Base-by-base conservation (phyloP, 2,797 vertebrate genomes). In the Emys orbicularis region DNA sequence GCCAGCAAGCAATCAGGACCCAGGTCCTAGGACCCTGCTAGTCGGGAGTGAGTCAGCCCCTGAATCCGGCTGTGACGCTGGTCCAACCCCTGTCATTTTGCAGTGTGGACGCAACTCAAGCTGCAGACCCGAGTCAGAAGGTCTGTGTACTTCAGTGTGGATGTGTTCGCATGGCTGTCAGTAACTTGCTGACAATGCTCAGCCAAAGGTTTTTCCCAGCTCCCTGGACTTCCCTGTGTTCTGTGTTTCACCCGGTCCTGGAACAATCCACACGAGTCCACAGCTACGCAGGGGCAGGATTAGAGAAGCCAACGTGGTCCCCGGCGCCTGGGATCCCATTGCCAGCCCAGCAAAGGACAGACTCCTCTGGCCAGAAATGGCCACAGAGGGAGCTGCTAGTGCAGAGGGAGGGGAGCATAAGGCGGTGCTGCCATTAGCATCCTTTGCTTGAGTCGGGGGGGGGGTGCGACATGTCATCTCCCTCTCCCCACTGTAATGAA, bases 221-320 rank as follows among this genome's bases (percentile, higher is more conserved):
- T 84, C 87, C 76, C 61, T 84, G 84, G 79, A 90, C 23, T 82
- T 88, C 79, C 87, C 49, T 83, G 87, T 87, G 85, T 81, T 77
- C 77, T 81, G 44, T 47, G 41, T 41, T 86, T 49, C 59, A 89
- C 79, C 52, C 77, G 37, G 72, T 81, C 83, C 72, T 90, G 95
- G 81, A 27, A 3, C 41, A 74, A 53, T 59, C 9, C 79, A 37
- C 3, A 1, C 11, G 54, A 85, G 11, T 50, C 1, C 0, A 84
- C 68, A 92, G 16, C 57, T 53, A 12, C 9, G 21, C n/a, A 74
- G 81, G 47, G 0, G 34, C 76, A 79, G 31, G 57, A 76, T 15
- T 4, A 80, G 44, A 31, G 65, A 59, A 59, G 74, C 87, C 90
- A 37, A 87, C 83, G 41, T 29, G 79, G 18, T 54, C 72, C 77